Evolutionary conservation across 2,797 vertebrate species (phyloP).

Genomic region (Fistularia commersonii): DNA sequence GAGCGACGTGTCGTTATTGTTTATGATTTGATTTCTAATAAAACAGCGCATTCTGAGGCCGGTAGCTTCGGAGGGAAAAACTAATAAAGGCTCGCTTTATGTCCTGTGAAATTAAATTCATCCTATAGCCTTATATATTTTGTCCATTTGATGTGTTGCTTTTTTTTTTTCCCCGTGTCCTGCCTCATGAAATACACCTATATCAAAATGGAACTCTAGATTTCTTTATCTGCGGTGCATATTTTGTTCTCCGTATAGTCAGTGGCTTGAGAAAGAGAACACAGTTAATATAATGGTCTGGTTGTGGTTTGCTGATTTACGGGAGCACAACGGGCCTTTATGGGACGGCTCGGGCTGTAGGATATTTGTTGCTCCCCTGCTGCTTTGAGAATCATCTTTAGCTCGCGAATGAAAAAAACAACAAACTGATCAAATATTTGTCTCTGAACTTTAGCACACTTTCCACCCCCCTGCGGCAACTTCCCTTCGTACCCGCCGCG

Average conservation of each 20-base stretch:
- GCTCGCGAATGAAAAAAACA: constrained; percentile 35
- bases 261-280: constrained; percentile 25
- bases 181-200: constrained; percentile 32
- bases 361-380: constrained; percentile 44
- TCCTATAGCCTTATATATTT: constrained; percentile 37
- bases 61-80: constrained; percentile 55
- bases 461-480: constrained; percentile 24
- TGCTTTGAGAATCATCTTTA: constrained; percentile 37
- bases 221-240: constrained; percentile 48
- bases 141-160: constrained; percentile 40
- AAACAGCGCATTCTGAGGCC: constrained; percentile 41
- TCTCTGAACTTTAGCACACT: constrained; percentile 44
- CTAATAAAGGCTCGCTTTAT: constrained; percentile 70
- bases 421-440: constrained; percentile 45
- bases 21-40: constrained; percentile 63
- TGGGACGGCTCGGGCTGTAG: constrained; percentile 13
- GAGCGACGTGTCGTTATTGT: constrained; percentile 41
- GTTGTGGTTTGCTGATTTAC: constrained; percentile 47
- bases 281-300: constrained; percentile 40
- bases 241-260: constrained; percentile 47
- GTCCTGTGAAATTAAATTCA: constrained; percentile 75
- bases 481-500: too few relatives aligned
- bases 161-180: constrained; percentile 9
- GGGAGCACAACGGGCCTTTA: constrained; percentile 18
- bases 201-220: constrained; percentile 35